Conservation (phyloP, 2,888 invertebrate species). For the Epinotia brunnichana region DNA sequence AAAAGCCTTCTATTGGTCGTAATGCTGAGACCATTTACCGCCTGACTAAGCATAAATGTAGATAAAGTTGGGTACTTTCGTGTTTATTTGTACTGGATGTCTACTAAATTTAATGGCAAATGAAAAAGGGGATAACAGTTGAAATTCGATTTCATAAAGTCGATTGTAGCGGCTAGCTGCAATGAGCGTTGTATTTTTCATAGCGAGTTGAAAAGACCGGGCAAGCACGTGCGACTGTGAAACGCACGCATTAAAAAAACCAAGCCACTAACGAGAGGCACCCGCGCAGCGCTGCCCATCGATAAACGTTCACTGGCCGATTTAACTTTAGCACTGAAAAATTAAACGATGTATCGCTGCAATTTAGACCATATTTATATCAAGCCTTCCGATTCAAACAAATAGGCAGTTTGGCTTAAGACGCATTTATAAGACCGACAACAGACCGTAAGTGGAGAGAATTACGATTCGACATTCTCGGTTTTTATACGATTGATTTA, state of each 20-base stretch:
- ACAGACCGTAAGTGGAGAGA: slow-evolving; percentile 46
- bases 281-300: slow-evolving; percentile 50
- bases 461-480: slow-evolving; percentile 47
- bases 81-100: slow-evolving; percentile 27
- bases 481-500: slow-evolving; percentile 62
- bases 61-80: slow-evolving; percentile 33
- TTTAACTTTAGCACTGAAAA: slow-evolving; percentile 70
- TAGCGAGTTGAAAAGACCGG: slow-evolving; percentile 48
- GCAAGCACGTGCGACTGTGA: slow-evolving; percentile 52
- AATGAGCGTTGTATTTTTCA: slow-evolving; percentile 37
- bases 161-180: slow-evolving; percentile 27
- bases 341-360: slow-evolving; percentile 66
- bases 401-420: slow-evolving; percentile 52
- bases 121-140: slow-evolving; percentile 3
- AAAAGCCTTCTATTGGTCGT: slow-evolving; percentile 44
- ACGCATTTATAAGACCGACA: slow-evolving; percentile 51
- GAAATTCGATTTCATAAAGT: slow-evolving; percentile 5
- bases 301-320: slow-evolving; percentile 65
- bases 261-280: slow-evolving; percentile 40
- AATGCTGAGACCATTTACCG: slow-evolving; percentile 41
- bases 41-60: slow-evolving; percentile 37
- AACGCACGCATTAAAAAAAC: slow-evolving; percentile 41
- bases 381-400: slow-evolving; percentile 49
- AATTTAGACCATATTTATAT: slow-evolving; percentile 60
- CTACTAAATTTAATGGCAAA: neutral